Conservation (phyloP, 2,888 invertebrate genomes). For the Brachylomia viminalis region DNA sequence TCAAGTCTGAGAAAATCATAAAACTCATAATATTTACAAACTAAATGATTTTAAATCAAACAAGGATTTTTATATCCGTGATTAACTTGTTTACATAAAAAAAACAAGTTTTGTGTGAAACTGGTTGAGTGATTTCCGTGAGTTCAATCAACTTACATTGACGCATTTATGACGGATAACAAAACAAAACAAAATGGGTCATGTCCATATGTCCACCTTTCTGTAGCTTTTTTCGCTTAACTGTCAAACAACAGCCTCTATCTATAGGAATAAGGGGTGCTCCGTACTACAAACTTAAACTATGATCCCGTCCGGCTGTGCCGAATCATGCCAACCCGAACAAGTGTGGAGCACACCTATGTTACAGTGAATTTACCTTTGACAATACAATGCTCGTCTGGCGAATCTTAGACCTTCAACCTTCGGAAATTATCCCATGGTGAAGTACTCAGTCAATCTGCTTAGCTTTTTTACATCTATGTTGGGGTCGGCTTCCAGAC, state of each 20-base stretch:
- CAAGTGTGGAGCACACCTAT: neutral
- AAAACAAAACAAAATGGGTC: neutral
- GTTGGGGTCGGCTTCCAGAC: no score
- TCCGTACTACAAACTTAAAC: neutral
- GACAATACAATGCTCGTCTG: neutral
- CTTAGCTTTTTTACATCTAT: neutral
- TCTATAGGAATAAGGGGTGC: neutral
- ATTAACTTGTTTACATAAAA: slow-evolving; percentile 9
- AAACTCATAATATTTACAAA: slow-evolving; percentile 15
- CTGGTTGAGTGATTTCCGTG: slow-evolving; percentile 33
- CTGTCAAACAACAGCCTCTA: neutral
- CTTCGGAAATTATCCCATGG: neutral
- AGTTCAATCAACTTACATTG: slow-evolving; percentile 40
- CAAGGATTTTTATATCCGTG: slow-evolving; percentile 4
- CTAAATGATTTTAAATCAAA: slow-evolving; percentile 9
- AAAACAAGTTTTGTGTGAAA: slow-evolving; percentile 26
- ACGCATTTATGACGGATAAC: neutral
- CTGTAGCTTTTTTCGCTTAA: neutral
- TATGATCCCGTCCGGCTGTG: neutral
- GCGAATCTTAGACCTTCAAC: neutral
- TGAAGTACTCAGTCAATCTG: neutral
- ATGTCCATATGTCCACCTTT: neutral
- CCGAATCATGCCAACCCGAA: neutral
- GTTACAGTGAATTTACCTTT: neutral
- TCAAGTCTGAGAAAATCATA: neutral